phyloP scores from a whole-genome alignment of 1,140 invertebrate genomes.

The Spodoptera frugiperda region DNA sequence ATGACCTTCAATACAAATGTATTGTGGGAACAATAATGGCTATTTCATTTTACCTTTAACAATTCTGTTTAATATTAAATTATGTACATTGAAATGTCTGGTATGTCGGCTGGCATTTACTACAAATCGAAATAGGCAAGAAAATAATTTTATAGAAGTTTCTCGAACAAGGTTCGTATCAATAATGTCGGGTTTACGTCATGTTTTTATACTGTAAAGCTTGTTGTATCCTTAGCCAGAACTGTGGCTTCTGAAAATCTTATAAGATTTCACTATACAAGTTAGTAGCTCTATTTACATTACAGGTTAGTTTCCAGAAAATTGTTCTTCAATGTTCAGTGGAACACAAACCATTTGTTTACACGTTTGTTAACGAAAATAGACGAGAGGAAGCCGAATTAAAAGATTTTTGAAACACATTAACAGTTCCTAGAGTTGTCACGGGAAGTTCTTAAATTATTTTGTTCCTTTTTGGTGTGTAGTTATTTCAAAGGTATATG shows the following conservation, averaged over 20 bases:
- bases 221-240: neutral
- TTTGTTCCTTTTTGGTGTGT: slow-evolving; percentile 38
- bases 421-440: slow-evolving; percentile 43
- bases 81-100: no score
- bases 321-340: slow-evolving; percentile 1
- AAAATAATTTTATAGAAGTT: no score
- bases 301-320: slow-evolving; percentile 9
- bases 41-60: no score
- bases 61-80: no score
- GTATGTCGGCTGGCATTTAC: no score
- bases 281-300: no score
- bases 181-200: no score
- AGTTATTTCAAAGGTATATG: slow-evolving; percentile 31
- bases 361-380: slow-evolving; percentile 34
- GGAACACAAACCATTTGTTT: slow-evolving; percentile 37
- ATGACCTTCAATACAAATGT: no score
- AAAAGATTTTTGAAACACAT: slow-evolving; percentile 33
- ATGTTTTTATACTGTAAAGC: no score
- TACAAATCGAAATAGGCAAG: no score
- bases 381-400: slow-evolving; percentile 16
- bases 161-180: no score
- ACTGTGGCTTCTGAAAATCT: slow-evolving; percentile 3
- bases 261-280: neutral
- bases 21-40: no score
- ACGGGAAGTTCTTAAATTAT: slow-evolving; percentile 38